Evolutionary conservation across 1,140 invertebrate genomes (phyloP), one percentile per base, ranked within the genome.

Genomic region (Philaenus spumarius): DNA sequence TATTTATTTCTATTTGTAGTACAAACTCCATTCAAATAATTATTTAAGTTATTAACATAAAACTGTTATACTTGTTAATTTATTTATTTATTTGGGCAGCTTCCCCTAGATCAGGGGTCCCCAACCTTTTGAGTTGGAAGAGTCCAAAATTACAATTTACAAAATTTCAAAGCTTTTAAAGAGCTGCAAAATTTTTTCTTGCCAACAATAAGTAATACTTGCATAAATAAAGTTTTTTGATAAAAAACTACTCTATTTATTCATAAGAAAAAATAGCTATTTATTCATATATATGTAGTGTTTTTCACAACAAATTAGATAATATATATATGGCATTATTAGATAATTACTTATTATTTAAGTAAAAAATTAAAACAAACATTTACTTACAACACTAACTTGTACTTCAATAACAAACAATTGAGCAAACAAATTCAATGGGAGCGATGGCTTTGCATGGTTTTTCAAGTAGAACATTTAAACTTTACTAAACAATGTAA

Each of bases 131-230:
- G 39, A 40, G 39, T 40, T 14, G 39, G 39, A 40, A 40, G 39
- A 51, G 47, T 51, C 20, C 24, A 51, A 51, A 51, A 51, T 51
- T 51, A 51, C 47, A 51, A 51, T 51, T 51, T 51, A 51, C 47
- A 30, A 51, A 51, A 26, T 51, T 51, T 34, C 22, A 51, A 51
- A 34, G 22, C 30, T 51, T 51, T 51, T 26, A 51, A 51, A 34
- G 24, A 34, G 22, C 47, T 7, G 30, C 22, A 24, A 51, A 51
- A 51, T 26, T 51, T n/a, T 51, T 26, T 51, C 24, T 26, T 51
- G 15, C 47, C 24, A 30, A 51, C 47, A 51, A 51, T 51, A 51
- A 51, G 30, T 51, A 51, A 24, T 51, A 51, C 47, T 7, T 24
- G 47, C 47, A 51, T 51, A n/a, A n/a, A n/a, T n/a, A 51, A 51